Conservation (phyloP, 2,888 invertebrate species). For the Carabus problematicus region DNA sequence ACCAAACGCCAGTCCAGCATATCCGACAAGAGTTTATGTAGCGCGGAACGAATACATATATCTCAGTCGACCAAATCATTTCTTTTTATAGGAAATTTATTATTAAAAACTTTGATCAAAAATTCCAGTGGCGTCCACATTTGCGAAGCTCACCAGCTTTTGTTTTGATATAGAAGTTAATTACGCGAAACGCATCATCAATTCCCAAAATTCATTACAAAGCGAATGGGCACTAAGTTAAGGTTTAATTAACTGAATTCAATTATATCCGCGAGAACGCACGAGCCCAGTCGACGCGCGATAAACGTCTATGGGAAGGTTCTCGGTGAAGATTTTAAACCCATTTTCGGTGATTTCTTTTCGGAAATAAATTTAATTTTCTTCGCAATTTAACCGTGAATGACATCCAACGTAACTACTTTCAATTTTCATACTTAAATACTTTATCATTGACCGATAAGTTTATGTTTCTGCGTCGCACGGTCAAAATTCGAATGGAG, state of each 20-base stretch:
- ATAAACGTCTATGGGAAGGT: conserved; percentile 2
- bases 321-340: neutral
- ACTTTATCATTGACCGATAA: no score
- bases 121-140: no score
- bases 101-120: no score
- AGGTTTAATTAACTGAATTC: conserved; percentile 37
- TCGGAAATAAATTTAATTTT: conserved; percentile 31
- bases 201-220: conserved; percentile 34
- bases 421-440: no score
- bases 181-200: conserved; percentile 28
- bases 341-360: no score
- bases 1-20: no score
- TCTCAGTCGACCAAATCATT: no score
- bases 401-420: neutral
- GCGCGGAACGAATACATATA: no score
- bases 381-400: conserved; percentile 28
- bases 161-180: conserved; percentile 24
- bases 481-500: no score
- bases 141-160: neutral
- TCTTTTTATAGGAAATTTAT: no score
- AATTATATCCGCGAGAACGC: conserved; percentile 20
- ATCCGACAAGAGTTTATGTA: no score
- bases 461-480: no score
- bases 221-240: conserved; percentile 35
- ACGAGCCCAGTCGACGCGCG: conserved; percentile 6